Evolutionary conservation across 2,113 vertebrate genomes (phyloP).

Genomic region (Apistogramma diplotaenia): DNA sequence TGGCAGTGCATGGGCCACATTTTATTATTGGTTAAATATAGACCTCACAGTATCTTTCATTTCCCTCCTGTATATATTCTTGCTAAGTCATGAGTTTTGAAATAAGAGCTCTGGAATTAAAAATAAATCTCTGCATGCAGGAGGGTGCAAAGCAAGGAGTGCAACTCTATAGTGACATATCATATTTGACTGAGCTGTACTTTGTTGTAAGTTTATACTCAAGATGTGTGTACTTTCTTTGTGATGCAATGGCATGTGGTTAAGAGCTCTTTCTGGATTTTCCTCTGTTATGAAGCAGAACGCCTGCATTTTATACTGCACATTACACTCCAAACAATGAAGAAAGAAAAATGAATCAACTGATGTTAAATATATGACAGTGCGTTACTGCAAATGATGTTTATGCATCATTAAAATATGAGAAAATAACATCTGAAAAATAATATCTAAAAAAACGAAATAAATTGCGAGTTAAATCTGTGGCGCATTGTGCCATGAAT

Average conservation of each 20-base stretch:
- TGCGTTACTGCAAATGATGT: no score
- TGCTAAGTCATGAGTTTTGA: background rate
- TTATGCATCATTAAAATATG: no score
- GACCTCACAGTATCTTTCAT: background rate
- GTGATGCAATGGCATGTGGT: no score
- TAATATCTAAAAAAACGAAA: no score
- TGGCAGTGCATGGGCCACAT: background rate
- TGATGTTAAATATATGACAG: no score
- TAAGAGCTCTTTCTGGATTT: background rate
- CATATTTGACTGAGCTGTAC: background rate
- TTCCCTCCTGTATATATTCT: background rate
- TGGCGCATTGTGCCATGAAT: no score
- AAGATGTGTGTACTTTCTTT: background rate
- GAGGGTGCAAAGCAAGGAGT: background rate
- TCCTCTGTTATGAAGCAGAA: background rate
- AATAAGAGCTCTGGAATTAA: background rate
- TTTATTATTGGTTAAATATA: background rate
- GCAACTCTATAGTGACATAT: background rate
- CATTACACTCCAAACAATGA: no score
- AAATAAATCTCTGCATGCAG: background rate
- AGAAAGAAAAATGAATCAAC: no score
- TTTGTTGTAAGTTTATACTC: background rate
- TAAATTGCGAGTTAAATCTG: no score
- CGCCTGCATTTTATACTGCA: background rate
- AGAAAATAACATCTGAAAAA: no score